Base-by-base conservation (phyloP, 1,140 invertebrate species). In the Vollenhovia emeryi region DNA sequence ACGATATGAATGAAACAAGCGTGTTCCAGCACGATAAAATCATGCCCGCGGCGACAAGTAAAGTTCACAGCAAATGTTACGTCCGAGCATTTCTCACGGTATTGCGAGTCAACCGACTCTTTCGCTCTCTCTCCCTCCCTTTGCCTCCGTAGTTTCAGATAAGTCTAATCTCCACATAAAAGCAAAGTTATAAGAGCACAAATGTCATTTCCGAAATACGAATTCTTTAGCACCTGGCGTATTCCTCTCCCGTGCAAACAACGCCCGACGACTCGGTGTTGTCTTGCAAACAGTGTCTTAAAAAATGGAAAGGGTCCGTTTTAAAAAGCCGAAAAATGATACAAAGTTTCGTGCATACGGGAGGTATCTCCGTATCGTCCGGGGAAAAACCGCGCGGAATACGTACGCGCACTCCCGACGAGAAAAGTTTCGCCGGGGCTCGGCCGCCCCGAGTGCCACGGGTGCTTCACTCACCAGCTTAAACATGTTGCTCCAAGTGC, bases 391-490 rank as follows among this genome's bases (percentile, higher is more conserved):
- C 45, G 21, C 60, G 33, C 3, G 13, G 60, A 33, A 21, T 55
- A 57, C 52, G 36, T 43, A n/a, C 36, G 21, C 52, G 7, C 36
- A n/a, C 55, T 11, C 13, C n/a, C 15, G 48, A 27, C 6, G 60
- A 27, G 30, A 68, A 80, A 43, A 71, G 64, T 59, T 69, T 21
- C 75, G 18, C 7, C 55, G 3, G 24, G 3, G 36, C 8, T 78
- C 30, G 8, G 6, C 40, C 74, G 27, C 59, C 57, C 15, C 40
- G 24, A 30, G 15, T 69, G 13, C 30, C 45, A 27, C 74, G 40
- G 36, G 59, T 64, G 15, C 50, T 73, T 82, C 55, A 94, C 94
- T 94, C 90, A 94, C 94, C 91, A 94, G 64, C 86, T 94, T 94
- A 90, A 94, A 92, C 94, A 95, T 95, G 85, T 93, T 93, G 91